These are phyloP conservation scores for Andrena trimmerana DNA, from an alignment of 2,888 invertebrate species.

Conservation along the genomic window DNA sequence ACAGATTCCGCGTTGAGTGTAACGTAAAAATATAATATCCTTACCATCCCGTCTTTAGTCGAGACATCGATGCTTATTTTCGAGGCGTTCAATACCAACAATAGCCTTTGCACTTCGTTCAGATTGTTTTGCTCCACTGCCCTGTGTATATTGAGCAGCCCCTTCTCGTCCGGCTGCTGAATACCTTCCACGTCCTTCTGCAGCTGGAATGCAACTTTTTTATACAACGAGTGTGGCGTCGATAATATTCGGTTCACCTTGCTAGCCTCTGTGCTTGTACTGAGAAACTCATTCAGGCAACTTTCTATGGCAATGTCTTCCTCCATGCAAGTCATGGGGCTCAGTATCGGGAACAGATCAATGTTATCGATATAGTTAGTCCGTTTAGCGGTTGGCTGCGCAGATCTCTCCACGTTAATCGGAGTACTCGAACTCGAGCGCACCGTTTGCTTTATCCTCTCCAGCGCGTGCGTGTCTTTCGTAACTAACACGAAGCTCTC, in stretches of 20 bases:
- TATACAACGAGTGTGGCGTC: slow-evolving; percentile 46
- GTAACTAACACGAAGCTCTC: slow-evolving; percentile 65
- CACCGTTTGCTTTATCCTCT: slow-evolving; percentile 58
- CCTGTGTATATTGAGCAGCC: slow-evolving; percentile 78
- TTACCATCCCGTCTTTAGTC: slow-evolving; percentile 74
- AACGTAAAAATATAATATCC: slow-evolving; percentile 17
- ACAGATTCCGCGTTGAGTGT: background rate
- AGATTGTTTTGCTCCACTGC: slow-evolving; percentile 73
- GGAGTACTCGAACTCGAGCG: background rate
- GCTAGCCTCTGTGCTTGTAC: slow-evolving; percentile 27
- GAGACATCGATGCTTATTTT: slow-evolving; percentile 72
- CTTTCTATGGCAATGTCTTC: slow-evolving; percentile 45
- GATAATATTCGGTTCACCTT: slow-evolving; percentile 66
- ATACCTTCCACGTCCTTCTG: slow-evolving; percentile 71
- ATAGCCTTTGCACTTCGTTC: slow-evolving; percentile 68
- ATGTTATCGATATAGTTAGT: background rate
- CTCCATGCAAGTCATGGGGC: background rate
- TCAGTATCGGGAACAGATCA: background rate
- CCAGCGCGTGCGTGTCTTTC: slow-evolving; percentile 48
- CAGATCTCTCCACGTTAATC: background rate
- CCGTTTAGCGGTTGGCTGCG: background rate
- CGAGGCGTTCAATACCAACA: slow-evolving; percentile 72
- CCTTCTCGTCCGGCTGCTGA: slow-evolving; percentile 72
- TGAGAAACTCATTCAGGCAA: slow-evolving; percentile 55
- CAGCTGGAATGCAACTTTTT: slow-evolving; percentile 63